A percentile compares a stretch with the other conserved stretches of the same genome.
phyloP scores from a whole-genome alignment of 2,888 invertebrate species.

The Callyntrura sp. region DNA sequence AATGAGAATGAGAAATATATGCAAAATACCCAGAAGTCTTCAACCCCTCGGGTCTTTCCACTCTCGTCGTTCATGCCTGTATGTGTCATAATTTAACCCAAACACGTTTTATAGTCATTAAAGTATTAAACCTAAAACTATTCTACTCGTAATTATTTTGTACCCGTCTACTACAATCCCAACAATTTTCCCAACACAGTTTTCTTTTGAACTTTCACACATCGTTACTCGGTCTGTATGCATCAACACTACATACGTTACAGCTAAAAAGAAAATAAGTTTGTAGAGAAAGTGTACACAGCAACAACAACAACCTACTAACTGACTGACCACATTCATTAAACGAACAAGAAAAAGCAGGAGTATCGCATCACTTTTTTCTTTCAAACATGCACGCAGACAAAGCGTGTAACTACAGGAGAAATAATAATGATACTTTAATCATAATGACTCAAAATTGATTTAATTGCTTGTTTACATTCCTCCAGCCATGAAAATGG shows the following conservation, averaged over 20 bases:
- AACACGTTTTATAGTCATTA: too few relatives aligned
- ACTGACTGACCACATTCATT: slow-evolving; percentile 64
- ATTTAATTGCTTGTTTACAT: slow-evolving; percentile 80
- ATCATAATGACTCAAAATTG: slow-evolving; percentile 78
- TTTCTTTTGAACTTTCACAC: not conserved
- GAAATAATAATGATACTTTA: slow-evolving; percentile 69
- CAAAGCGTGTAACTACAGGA: slow-evolving; percentile 28
- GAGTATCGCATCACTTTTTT: not conserved
- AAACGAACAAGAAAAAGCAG: not conserved
- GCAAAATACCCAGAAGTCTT: too few relatives aligned
- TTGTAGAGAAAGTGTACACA: slow-evolving; percentile 28
- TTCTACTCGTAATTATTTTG: too few relatives aligned
- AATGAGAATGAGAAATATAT: too few relatives aligned
- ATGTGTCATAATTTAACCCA: too few relatives aligned
- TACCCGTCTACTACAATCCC: not conserved
- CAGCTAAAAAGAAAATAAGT: not conserved
- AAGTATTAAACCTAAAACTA: too few relatives aligned
- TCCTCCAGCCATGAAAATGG: slow-evolving; percentile 73
- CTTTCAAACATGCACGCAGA: not conserved
- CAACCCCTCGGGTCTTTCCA: too few relatives aligned
- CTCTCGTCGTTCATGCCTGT: too few relatives aligned
- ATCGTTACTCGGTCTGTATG: too few relatives aligned
- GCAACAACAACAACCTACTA: slow-evolving; percentile 63
- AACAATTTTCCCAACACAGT: not conserved
- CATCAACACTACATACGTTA: not conserved